Evolutionary conservation across 2,888 invertebrate species (phyloP).

Genomic region (Diplazon laetatorius): DNA sequence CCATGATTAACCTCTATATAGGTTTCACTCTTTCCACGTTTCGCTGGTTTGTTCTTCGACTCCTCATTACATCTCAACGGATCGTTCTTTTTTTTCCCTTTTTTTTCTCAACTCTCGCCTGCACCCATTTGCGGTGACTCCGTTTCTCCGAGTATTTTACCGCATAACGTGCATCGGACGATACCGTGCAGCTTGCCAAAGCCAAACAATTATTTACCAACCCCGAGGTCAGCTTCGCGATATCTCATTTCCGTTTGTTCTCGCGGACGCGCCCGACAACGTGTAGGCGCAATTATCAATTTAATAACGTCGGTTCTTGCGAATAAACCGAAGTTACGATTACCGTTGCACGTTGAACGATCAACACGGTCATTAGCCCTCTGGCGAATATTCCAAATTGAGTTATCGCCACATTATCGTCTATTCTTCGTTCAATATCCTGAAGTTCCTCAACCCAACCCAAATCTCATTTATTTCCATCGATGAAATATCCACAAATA

Average conservation of each 20-base stretch:
- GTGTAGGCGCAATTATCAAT: slow-evolving; percentile 65
- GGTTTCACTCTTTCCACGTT: neutral
- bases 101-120: neutral
- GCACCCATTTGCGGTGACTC: neutral
- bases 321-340: neutral
- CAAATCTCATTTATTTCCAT: no score
- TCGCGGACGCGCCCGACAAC: slow-evolving; percentile 30
- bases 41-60: neutral
- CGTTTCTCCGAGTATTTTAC: neutral
- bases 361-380: neutral
- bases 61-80: neutral
- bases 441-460: no score
- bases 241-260: slow-evolving; percentile 62
- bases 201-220: slow-evolving; percentile 65
- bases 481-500: no score
- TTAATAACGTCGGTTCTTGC: slow-evolving; percentile 66
- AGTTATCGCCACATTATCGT: no score
- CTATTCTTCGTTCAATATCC: no score
- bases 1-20: neutral
- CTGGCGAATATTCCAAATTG: no score
- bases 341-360: neutral
- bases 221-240: slow-evolving; percentile 68
- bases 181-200: slow-evolving; percentile 21
- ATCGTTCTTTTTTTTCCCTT: neutral
- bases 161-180: neutral